Percentiles rank a stretch among this genome's conserved stretches.
Conservation (phyloP, 2,113 vertebrate species). For the Cyanoderma ruficeps region DNA sequence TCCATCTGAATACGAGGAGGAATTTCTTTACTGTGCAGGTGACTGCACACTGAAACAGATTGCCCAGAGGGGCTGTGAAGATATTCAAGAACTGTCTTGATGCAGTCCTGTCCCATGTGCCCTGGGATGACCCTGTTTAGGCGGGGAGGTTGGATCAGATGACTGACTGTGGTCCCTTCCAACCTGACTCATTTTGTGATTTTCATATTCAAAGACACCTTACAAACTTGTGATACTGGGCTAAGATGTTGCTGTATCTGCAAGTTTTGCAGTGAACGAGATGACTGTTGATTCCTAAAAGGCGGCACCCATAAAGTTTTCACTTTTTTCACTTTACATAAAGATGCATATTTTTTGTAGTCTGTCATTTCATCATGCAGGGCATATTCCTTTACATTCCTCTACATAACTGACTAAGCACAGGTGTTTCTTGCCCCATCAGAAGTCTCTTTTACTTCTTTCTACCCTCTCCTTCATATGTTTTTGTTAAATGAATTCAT, state of each 20-base stretch:
- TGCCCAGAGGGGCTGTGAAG: neutral
- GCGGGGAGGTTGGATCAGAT: neutral
- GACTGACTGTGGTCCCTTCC: neutral
- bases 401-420: neutral
- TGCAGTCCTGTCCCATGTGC: neutral
- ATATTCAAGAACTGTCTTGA: neutral
- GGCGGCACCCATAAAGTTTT: neutral
- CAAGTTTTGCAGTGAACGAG: neutral
- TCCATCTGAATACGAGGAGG: neutral
- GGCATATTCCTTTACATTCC: neutral
- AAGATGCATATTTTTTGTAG: neutral
- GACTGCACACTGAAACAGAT: rapidly evolving
- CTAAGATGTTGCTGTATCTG: neutral
- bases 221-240: neutral
- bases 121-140: neutral
- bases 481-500: constrained; percentile 47
- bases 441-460: neutral
- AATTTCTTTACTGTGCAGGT: neutral
- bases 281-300: neutral
- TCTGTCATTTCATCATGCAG: neutral
- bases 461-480: constrained; percentile 54
- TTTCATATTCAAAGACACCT: neutral
- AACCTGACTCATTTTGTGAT: neutral
- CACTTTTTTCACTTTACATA: neutral
- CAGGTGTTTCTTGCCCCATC: neutral